These are phyloP conservation scores for Cryptus armator DNA, from an alignment of 2,888 invertebrate genomes.

Conservation along the genomic window DNA sequence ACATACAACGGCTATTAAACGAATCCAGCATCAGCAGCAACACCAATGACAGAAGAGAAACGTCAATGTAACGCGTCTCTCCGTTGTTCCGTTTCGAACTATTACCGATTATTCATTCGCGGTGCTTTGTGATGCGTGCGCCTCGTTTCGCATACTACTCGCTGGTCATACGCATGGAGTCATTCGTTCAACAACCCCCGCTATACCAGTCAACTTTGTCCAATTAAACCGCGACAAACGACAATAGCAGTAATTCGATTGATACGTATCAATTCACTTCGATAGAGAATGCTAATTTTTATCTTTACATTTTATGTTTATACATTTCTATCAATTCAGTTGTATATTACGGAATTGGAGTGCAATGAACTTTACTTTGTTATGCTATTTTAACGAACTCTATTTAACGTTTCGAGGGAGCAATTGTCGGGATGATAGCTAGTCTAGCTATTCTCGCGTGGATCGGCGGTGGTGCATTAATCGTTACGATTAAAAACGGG, in stretches of 20 bases:
- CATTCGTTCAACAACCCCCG: neutral
- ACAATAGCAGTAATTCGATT: constrained; percentile 46
- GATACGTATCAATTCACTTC: constrained; percentile 32
- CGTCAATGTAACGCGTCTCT: constrained; percentile 36
- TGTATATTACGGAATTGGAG: neutral
- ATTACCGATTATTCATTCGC: constrained; percentile 65
- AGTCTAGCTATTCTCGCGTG: constrained; percentile 72
- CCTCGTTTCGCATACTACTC: neutral
- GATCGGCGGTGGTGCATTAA: constrained; percentile 75
- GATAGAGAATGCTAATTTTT: constrained; percentile 15
- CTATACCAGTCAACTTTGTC: constrained; percentile 34
- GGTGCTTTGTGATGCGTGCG: constrained; percentile 40
- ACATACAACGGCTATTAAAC: constrained; percentile 48
- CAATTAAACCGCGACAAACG: constrained; percentile 49
- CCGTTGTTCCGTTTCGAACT: constrained; percentile 46
- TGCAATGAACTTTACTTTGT: neutral
- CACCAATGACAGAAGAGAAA: constrained; percentile 16
- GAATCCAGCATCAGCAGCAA: constrained; percentile 43
- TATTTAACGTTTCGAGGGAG: constrained; percentile 83
- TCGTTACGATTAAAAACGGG: constrained; percentile 66
- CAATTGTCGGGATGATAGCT: constrained; percentile 85
- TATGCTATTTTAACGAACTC: constrained; percentile 18
- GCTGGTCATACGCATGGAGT: constrained; percentile 25
- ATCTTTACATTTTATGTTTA: constrained; percentile 5
- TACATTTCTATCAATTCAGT: neutral